phyloP scores from a whole-genome alignment of 2,888 invertebrate species.

The Eupithecia abbreviata region DNA sequence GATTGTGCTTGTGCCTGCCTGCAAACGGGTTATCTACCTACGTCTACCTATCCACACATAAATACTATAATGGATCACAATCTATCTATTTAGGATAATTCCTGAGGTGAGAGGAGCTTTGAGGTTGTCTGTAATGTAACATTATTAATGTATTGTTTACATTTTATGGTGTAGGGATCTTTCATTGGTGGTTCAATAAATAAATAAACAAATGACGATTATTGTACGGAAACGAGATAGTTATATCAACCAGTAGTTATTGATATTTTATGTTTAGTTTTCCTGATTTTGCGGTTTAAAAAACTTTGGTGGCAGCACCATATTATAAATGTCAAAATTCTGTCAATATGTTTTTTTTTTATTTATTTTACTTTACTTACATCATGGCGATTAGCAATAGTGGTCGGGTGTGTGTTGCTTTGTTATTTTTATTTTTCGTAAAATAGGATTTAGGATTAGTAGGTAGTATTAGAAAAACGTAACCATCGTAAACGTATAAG shows the following conservation, averaged over 20 bases:
- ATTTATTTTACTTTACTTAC: constrained; percentile 51
- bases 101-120: no score
- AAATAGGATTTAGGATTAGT: constrained; percentile 30
- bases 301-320: constrained; percentile 44
- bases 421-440: constrained; percentile 59
- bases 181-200: no score
- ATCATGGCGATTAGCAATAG: constrained; percentile 68
- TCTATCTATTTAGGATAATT: no score
- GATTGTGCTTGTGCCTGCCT: no score
- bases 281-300: not conserved
- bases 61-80: no score
- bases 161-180: no score
- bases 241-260: no score
- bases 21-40: no score
- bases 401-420: constrained; percentile 76
- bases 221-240: no score
- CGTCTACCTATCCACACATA: no score
- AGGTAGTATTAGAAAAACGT: constrained; percentile 19
- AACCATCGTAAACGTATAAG: constrained; percentile 9
- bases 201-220: not conserved
- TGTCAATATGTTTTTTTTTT: constrained; percentile 40
- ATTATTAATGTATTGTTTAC: no score
- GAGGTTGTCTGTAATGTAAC: no score
- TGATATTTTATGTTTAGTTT: not conserved
- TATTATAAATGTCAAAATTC: constrained; percentile 48